Evolutionary conservation across 2,797 vertebrate genomes (phyloP).

Genomic region (Esox masquinongy): DNA sequence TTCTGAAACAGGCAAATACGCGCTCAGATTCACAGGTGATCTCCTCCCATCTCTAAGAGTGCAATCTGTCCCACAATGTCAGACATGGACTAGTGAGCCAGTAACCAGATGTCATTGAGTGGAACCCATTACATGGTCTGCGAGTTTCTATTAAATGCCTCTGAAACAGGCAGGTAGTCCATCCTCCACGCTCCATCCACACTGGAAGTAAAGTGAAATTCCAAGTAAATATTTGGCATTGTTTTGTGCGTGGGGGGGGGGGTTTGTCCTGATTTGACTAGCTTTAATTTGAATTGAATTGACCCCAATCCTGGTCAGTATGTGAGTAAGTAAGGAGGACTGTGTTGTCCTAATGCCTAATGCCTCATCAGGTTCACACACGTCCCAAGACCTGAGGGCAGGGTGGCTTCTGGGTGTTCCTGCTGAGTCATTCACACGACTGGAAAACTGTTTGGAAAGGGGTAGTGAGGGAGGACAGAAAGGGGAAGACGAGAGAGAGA

Average conservation of each 20-base stretch:
- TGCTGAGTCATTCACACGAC: constrained; percentile 56
- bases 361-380: constrained; percentile 41
- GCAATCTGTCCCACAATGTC: neutral
- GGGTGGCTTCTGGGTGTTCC: constrained; percentile 20
- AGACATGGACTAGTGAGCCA: neutral
- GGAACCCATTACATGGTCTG: neutral
- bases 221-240: neutral
- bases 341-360: constrained; percentile 23
- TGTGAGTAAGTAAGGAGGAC: neutral
- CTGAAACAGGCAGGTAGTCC: too few relatives aligned
- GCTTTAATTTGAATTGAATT: neutral
- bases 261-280: too few relatives aligned
- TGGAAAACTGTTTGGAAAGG: constrained; percentile 61
- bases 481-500: neutral
- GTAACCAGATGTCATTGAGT: neutral
- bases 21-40: too few relatives aligned
- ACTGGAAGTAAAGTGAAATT: neutral
- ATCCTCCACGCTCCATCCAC: neutral
- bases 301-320: neutral
- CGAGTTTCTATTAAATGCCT: neutral
- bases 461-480: neutral
- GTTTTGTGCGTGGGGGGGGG: too few relatives aligned
- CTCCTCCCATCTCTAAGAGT: too few relatives aligned
- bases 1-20: too few relatives aligned
- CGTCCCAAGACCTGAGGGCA: constrained; percentile 35